Conservation (phyloP, 2,113 vertebrate species). For the Embiotoca jacksoni region DNA sequence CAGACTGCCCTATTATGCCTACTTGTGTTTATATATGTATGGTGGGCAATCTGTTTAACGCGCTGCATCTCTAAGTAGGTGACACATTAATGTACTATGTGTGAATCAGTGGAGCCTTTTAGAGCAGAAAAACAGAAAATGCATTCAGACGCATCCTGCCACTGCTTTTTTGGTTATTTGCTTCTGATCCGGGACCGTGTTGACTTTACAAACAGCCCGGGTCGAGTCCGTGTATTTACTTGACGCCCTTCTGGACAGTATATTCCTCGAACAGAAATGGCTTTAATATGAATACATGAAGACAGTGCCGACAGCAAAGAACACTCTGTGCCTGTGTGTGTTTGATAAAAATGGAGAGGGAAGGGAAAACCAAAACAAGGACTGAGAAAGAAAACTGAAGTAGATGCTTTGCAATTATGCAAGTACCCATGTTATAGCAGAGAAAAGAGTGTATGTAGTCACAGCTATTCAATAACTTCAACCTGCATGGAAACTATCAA, state of each 20-base stretch:
- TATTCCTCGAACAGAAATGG: slow-evolving; percentile 27
- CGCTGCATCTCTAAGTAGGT: slow-evolving; percentile 6
- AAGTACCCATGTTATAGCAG: neutral
- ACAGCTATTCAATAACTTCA: neutral
- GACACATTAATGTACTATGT: neutral
- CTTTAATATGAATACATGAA: slow-evolving; percentile 43
- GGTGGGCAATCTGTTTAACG: slow-evolving; percentile 17
- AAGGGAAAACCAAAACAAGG: neutral
- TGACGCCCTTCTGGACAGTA: slow-evolving; percentile 17
- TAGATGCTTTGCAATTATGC: slow-evolving; percentile 10
- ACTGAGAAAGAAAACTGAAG: neutral
- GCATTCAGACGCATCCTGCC: slow-evolving; percentile 16
- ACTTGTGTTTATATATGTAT: slow-evolving; percentile 25
- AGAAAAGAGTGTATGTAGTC: neutral
- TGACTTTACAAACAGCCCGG: slow-evolving; percentile 45
- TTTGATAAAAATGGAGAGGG: neutral
- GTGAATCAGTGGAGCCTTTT: slow-evolving; percentile 20
- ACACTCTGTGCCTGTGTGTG: slow-evolving; percentile 7
- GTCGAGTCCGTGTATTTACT: slow-evolving; percentile 29
- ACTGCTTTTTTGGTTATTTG: slow-evolving; percentile 11
- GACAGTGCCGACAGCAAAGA: slow-evolving; percentile 5
- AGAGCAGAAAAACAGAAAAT: slow-evolving; percentile 17
- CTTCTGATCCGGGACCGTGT: slow-evolving; percentile 18
- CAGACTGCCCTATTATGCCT: slow-evolving; percentile 10
- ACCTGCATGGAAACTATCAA: too few species aligned